Base-by-base conservation (phyloP, 2,797 vertebrate species). In the Poeciliopsis turneri region DNA sequence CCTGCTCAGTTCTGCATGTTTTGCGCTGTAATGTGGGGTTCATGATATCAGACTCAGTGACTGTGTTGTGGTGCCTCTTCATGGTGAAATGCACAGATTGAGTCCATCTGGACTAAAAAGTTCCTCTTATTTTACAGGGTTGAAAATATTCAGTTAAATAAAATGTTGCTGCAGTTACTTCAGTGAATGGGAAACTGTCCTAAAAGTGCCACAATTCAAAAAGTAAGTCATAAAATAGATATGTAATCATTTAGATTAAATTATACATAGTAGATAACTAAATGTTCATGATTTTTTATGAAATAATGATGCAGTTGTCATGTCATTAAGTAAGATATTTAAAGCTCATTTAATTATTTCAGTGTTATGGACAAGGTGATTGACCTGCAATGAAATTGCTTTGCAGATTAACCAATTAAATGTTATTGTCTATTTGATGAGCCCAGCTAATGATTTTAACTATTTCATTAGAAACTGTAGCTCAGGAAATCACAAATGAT, bases 11-110 rank as follows among this genome's bases (percentile, higher is more conserved):
- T 89, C 78, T 95, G 85, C 69, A 82, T 86, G 69, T 81, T 89
- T 79, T 95, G 85, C 69, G 81, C 87, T 88, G 84, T 90, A 83
- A 74, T 76, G 78, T 85, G 78, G 76, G 78, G 84, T 82, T 87
- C 79, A 70, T 83, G 84, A 69, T 15, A 69, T 43, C 79, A 69
- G 86, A 86, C 66, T 76, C 23, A 45, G 75, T 85, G 81, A 80
- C 87, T 94, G 89, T 69, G 88, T 81, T 90, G 87, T 85, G 87
- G 89, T 94, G 93, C 93, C 92, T 94, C 94, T 87, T 87, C 89
- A 90, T 82, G 75, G 90, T 93, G 87, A 92, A 90, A 89, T 61
- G 86, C 95, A 94, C 86, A 92, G 90, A 92, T 86, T n/a, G 78
- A 91, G 84, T 88, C n/a, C 87, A 73, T 85, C 78, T 87, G 49